Percentiles rank a stretch among this genome's conserved stretches.
These are phyloP conservation scores for Poeciliopsis presidionis DNA, from an alignment of 2,797 vertebrate genomes.

Conservation along the genomic window DNA sequence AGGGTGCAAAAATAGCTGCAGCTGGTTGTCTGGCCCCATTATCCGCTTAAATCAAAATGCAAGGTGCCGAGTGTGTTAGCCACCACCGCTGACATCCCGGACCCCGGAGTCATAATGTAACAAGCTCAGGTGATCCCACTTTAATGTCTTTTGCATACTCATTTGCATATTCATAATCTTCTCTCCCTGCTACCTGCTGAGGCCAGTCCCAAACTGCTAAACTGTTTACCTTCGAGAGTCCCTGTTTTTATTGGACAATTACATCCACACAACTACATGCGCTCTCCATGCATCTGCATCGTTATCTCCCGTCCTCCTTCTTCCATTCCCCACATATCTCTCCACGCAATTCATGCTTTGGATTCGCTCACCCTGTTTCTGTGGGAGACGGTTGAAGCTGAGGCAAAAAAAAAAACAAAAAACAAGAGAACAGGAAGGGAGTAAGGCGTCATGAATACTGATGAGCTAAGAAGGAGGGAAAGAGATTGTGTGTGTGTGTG, in stretches of 20 bases:
- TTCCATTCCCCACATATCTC: slow-evolving; percentile 36
- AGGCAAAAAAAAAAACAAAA: slow-evolving; percentile 52
- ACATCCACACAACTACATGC: slow-evolving; percentile 71
- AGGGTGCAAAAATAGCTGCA: slow-evolving; percentile 67
- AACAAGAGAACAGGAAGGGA: slow-evolving; percentile 81
- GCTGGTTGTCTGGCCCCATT: slow-evolving; percentile 62
- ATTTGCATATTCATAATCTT: slow-evolving; percentile 78
- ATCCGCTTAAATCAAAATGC: slow-evolving; percentile 68
- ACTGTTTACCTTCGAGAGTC: slow-evolving; percentile 78
- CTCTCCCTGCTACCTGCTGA: slow-evolving; percentile 66
- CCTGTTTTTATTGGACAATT: slow-evolving; percentile 81
- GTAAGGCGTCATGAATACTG: slow-evolving; percentile 78
- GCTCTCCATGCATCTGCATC: slow-evolving; percentile 47
- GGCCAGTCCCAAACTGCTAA: slow-evolving; percentile 72
- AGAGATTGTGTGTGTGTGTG: slow-evolving; percentile 60
- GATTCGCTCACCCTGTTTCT: slow-evolving; percentile 65
- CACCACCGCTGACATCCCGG: slow-evolving; percentile 59
- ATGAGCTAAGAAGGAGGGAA: slow-evolving; percentile 72
- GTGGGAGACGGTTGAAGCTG: slow-evolving; percentile 73
- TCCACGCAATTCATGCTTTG: slow-evolving; percentile 48
- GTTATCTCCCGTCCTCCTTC: slow-evolving; percentile 43
- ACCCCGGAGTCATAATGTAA: slow-evolving; percentile 75
- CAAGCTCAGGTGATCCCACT: slow-evolving; percentile 77
- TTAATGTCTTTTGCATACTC: slow-evolving; percentile 72
- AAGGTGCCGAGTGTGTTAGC: slow-evolving; percentile 62